Evolutionary conservation across 2,113 vertebrate species (phyloP).

Genomic region (Peromyscus polionotus): DNA sequence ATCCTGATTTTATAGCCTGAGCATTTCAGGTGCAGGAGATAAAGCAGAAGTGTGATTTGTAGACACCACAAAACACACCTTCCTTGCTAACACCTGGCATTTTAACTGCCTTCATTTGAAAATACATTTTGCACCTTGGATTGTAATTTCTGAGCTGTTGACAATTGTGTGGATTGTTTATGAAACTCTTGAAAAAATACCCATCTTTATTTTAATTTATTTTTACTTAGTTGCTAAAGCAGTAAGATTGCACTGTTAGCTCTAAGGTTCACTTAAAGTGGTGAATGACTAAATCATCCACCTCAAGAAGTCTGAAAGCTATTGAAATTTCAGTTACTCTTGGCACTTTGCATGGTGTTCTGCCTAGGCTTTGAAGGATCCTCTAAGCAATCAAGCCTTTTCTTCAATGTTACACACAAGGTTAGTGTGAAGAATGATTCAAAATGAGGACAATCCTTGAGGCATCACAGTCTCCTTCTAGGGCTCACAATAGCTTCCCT

Average conservation of each 20-base stretch:
- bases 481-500: neutral
- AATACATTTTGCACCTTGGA: neutral
- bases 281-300: neutral
- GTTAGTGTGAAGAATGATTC: neutral
- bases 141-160: slow-evolving; percentile 47
- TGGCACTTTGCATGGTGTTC: neutral
- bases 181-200: neutral
- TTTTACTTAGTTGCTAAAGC: neutral
- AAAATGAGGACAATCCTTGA: neutral
- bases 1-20: slow-evolving; percentile 33
- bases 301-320: neutral
- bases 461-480: neutral
- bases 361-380: neutral
- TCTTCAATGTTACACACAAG: neutral
- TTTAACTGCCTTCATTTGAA: slow-evolving; percentile 56
- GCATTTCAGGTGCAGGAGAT: slow-evolving; percentile 8
- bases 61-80: neutral
- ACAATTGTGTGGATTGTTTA: neutral
- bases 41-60: slow-evolving; percentile 60
- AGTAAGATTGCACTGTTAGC: neutral
- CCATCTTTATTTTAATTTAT: neutral
- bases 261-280: slow-evolving; percentile 26
- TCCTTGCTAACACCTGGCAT: neutral
- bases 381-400: neutral
- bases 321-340: neutral